Percentiles rank a stretch among this genome's conserved stretches.
phyloP scores from a whole-genome alignment of 1,140 invertebrate genomes.

The Dreissena polymorpha region DNA sequence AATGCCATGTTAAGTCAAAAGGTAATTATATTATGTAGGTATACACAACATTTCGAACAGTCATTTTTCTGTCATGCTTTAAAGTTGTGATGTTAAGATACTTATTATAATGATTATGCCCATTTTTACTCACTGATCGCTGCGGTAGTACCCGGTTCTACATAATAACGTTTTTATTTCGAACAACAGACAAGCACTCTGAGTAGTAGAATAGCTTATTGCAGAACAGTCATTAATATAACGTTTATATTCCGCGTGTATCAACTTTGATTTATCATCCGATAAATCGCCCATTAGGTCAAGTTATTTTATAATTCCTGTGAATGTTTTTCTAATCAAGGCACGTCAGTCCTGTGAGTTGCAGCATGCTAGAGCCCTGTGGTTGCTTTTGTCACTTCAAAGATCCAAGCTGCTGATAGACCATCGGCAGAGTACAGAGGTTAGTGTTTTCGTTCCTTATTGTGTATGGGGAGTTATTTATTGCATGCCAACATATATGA shows the following conservation, averaged over 20 bases:
- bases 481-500: not conserved
- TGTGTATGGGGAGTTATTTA: not conserved
- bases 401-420: slow-evolving; percentile 48
- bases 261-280: too few relatives aligned
- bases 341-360: slow-evolving; percentile 52
- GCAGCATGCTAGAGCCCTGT: slow-evolving; percentile 58
- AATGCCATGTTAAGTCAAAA: slow-evolving; percentile 49
- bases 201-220: too few relatives aligned
- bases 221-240: too few relatives aligned
- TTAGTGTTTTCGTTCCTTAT: not conserved
- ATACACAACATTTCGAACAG: not conserved
- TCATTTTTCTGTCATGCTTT: not conserved
- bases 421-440: slow-evolving; percentile 30
- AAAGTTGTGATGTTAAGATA: not conserved
- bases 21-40: slow-evolving; percentile 27
- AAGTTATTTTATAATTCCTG: not conserved
- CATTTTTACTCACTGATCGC: not conserved
- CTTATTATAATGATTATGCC: not conserved
- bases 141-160: too few relatives aligned
- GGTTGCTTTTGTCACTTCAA: slow-evolving; percentile 59
- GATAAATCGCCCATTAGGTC: too few relatives aligned
- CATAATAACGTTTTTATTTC: too few relatives aligned
- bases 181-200: too few relatives aligned
- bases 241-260: too few relatives aligned
- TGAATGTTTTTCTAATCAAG: slow-evolving; percentile 19